Conservation (phyloP, 2,113 vertebrate genomes). For the Gila orcuttii region DNA sequence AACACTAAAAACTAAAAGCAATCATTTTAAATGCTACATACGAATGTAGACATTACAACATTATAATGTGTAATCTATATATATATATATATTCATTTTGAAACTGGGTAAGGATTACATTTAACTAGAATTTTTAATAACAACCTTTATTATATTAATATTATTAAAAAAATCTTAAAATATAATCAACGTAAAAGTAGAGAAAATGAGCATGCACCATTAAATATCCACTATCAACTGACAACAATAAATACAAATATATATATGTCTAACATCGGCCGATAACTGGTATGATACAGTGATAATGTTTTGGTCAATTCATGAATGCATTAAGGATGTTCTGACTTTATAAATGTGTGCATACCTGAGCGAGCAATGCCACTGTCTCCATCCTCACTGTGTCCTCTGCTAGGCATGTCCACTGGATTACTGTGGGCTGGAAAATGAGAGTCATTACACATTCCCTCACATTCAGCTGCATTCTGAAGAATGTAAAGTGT, state of each 20-base stretch:
- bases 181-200: background rate
- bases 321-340: background rate
- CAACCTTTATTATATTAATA: background rate
- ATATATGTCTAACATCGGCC: background rate
- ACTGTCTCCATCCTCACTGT: constrained; percentile 86
- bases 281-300: background rate
- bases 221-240: background rate
- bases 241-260: background rate
- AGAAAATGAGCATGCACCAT: background rate
- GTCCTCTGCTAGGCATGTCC: constrained; percentile 88
- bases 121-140: background rate
- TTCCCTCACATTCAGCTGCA: background rate
- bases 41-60: background rate
- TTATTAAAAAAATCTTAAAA: background rate
- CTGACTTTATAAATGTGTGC: background rate
- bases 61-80: background rate
- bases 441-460: constrained; percentile 7
- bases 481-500: background rate
- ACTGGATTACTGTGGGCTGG: constrained; percentile 88
- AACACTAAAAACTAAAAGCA: background rate
- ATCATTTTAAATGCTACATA: background rate
- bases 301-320: background rate
- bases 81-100: background rate
- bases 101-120: background rate
- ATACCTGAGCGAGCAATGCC: constrained; percentile 90